Evolutionary conservation across 1,140 invertebrate genomes (phyloP).

Genomic region (Tetragnatha versicolor): DNA sequence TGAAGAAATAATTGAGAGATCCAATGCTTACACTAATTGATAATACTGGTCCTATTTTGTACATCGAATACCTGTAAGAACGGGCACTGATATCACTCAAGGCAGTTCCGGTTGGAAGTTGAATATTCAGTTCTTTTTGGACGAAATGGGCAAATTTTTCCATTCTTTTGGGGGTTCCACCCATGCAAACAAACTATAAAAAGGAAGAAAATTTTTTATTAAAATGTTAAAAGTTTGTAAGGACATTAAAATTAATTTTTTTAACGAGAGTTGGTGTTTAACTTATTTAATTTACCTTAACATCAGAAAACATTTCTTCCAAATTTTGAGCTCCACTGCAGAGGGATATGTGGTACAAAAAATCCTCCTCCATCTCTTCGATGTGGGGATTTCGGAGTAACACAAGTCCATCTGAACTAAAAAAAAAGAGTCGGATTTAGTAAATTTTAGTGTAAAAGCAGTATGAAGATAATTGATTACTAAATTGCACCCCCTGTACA

Average conservation of each 20-base stretch:
- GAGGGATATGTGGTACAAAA: constrained; percentile 92
- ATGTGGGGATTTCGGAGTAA: constrained; percentile 77
- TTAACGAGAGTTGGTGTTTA: neutral
- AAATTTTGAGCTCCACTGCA: constrained; percentile 90
- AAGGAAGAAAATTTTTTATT: neutral
- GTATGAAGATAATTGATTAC: too few relatives aligned
- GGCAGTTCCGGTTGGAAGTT: constrained; percentile 84
- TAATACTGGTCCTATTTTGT: constrained; percentile 94
- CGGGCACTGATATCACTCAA: constrained; percentile 88
- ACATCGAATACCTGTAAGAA: constrained; percentile 95
- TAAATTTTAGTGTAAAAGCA: too few relatives aligned
- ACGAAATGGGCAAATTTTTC: constrained; percentile 90
- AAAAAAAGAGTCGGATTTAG: too few relatives aligned
- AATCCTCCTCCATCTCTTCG: constrained; percentile 90
- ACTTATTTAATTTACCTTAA: constrained; percentile 70
- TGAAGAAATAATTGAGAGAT: neutral
- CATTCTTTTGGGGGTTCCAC: constrained; percentile 94
- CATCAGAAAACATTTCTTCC: constrained; percentile 94
- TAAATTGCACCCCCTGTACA: too few relatives aligned
- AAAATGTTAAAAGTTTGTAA: neutral
- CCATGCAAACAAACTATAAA: constrained; percentile 94
- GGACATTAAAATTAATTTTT: neutral
- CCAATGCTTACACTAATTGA: constrained; percentile 83
- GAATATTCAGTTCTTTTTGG: constrained; percentile 86
- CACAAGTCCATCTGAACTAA: constrained; percentile 14